Evolutionary conservation across 2,797 vertebrate genomes (phyloP).

Genomic region (Acanthurus leucopareius): DNA sequence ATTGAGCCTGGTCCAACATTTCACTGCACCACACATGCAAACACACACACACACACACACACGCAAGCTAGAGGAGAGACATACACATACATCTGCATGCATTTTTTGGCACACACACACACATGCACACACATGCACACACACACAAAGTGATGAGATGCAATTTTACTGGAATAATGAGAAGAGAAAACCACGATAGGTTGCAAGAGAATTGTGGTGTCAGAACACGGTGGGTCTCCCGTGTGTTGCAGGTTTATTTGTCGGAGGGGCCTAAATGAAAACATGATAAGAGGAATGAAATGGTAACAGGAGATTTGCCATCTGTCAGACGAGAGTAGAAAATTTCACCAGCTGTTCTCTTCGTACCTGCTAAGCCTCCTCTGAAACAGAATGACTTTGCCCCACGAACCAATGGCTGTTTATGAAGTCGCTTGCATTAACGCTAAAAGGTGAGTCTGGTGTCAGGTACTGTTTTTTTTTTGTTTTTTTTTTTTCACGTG

Average conservation of each 20-base stretch:
- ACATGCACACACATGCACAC: neutral
- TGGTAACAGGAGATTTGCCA: conserved; percentile 78
- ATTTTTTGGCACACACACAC: neutral
- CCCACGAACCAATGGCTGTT: conserved; percentile 29
- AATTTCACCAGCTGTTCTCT: conserved; percentile 79
- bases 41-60: too few relatives aligned
- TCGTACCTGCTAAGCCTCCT: conserved; percentile 61
- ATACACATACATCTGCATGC: neutral
- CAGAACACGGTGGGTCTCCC: conserved; percentile 19
- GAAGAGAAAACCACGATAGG: conserved; percentile 33
- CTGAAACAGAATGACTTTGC: conserved; percentile 47
- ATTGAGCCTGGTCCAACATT: conserved; percentile 56
- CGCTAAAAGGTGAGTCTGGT: conserved; percentile 34
- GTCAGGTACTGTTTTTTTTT: conserved; percentile 7
- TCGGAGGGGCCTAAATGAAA: conserved; percentile 65
- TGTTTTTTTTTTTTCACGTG: conserved; percentile 24
- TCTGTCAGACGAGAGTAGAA: conserved; percentile 70
- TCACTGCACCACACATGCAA: neutral
- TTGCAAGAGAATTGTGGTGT: conserved; percentile 42
- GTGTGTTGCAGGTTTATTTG: conserved; percentile 68
- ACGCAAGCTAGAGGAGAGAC: neutral
- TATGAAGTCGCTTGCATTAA: conserved; percentile 47
- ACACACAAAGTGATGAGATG: too few relatives aligned
- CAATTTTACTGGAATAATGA: conserved; percentile 39
- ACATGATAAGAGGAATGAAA: conserved; percentile 74